Percentiles rank a stretch among this genome's conserved stretches.
These are phyloP conservation scores for Botia kubotai DNA, from an alignment of 2,797 vertebrate species.

Conservation along the genomic window DNA sequence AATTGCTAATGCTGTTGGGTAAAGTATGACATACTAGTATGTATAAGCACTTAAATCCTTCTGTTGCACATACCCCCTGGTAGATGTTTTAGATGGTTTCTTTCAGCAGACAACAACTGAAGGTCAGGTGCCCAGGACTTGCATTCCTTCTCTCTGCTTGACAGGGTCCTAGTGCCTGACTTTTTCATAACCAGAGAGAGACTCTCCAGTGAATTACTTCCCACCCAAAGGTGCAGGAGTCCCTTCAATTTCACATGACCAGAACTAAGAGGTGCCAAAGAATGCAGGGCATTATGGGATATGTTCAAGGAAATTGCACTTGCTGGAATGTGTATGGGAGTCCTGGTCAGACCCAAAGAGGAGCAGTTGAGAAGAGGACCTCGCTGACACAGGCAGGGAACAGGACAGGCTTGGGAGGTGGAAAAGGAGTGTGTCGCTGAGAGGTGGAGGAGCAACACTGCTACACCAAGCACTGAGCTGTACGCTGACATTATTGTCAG, in stretches of 20 bases:
- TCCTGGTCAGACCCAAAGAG: conserved; percentile 67
- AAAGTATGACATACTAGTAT: background rate
- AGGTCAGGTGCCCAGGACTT: conserved; percentile 77
- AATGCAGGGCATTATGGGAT: conserved; percentile 74
- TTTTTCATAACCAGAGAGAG: conserved; percentile 74
- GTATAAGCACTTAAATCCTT: background rate
- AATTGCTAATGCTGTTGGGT: background rate
- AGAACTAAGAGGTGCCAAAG: conserved; percentile 59
- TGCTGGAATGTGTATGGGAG: conserved; percentile 63
- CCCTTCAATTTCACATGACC: conserved; percentile 52
- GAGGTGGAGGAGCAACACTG: conserved; percentile 66
- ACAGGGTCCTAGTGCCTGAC: conserved; percentile 44
- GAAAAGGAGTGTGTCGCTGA: conserved; percentile 58
- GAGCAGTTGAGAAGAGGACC: conserved; percentile 78
- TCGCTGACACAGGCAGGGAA: conserved; percentile 71
- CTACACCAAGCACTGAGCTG: conserved; percentile 47
- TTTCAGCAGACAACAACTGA: conserved; percentile 80
- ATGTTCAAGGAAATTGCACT: conserved; percentile 71
- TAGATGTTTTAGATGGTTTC: conserved; percentile 79
- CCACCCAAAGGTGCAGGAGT: conserved; percentile 80
- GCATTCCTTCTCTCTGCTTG: conserved; percentile 48
- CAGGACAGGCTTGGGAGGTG: conserved; percentile 63
- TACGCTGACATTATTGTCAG: conserved; percentile 67
- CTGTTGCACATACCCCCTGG: conserved; percentile 73
- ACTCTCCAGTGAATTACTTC: conserved; percentile 77